phyloP scores from a whole-genome alignment of 2,888 invertebrate genomes.

The Agelastica alni region DNA sequence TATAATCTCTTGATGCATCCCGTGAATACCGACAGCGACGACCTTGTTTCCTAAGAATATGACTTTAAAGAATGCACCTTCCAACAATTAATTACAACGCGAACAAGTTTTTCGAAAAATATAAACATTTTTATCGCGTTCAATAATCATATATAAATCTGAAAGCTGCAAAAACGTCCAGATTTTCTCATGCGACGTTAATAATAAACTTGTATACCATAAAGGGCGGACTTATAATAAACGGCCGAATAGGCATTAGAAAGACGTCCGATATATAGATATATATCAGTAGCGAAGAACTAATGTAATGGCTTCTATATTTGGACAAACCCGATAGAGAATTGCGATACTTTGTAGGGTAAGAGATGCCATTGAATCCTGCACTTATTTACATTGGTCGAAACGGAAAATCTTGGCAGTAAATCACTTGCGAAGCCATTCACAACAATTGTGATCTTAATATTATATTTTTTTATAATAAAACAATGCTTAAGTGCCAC shows the following conservation, averaged over 20 bases:
- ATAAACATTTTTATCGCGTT: constrained; percentile 1
- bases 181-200: constrained; percentile 5
- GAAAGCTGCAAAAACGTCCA: background rate
- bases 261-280: constrained; percentile 33
- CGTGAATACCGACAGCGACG: too few relatives aligned
- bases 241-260: constrained; percentile 29
- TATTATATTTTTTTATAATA: too few relatives aligned
- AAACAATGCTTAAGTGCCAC: too few relatives aligned
- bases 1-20: too few relatives aligned
- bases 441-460: too few relatives aligned
- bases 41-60: background rate
- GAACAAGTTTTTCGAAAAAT: constrained; percentile 1
- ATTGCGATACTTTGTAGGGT: constrained; percentile 23
- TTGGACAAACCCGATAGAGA: constrained; percentile 32
- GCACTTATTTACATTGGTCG: too few relatives aligned
- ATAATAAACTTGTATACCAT: constrained; percentile 19
- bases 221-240: constrained; percentile 30
- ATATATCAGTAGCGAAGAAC: constrained; percentile 32
- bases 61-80: background rate
- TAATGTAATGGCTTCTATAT: constrained; percentile 38
- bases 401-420: too few relatives aligned
- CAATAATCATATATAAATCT: constrained; percentile 1
- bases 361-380: too few relatives aligned
- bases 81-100: background rate
- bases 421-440: too few relatives aligned